Base-by-base conservation (phyloP, 1,140 invertebrate species). In the Bombus sibiricus region DNA sequence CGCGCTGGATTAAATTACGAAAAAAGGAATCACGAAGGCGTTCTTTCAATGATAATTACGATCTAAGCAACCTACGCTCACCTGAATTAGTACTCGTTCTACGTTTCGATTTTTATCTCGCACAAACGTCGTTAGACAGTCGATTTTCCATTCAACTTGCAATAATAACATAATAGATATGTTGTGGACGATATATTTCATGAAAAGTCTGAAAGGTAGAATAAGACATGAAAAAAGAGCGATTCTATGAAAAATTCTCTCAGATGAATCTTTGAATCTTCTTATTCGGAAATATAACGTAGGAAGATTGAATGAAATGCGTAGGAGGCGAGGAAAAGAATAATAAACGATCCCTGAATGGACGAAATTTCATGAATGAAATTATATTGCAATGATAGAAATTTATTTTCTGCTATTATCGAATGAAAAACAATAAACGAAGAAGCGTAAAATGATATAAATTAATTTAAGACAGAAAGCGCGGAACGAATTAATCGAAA, bases 41-140 rank as follows among this genome's bases (percentile, higher is more conserved):
- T 62, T 15, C n/a, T 74, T 32, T 41, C 41, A 37, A 39, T 13
- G 15, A 71, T 71, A 71, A 81, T 72, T 81, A 18, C 79, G 18
- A 81, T 41, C 71, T 59, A 47, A 80, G 6, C 64, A 43, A 28
- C 34, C 43, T 22, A 69, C 43, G 43, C 25, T 53, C 34, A 1
- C 9, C 39, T 57, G 22, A 53, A 71, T 39, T 41, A 53, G 25
- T 71, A 13, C 34, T 39, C 41, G 1, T 37, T 4, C 25, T 28
- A 28, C 32, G 1, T 72, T 13, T 10, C 15, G 8, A 13, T n/a
- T 13, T 47, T 9, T 32, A 1, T 28, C 10, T 74, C n/a, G 4
- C 47, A 64, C 0, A 15, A 66, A 32, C 15, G 4, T 62, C 57
- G 57, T 28, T 25, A 59, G 25, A 9, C 34, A 37, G 10, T 13